Evolutionary conservation across 2,797 vertebrate species (phyloP).

Genomic region (Alca torda): DNA sequence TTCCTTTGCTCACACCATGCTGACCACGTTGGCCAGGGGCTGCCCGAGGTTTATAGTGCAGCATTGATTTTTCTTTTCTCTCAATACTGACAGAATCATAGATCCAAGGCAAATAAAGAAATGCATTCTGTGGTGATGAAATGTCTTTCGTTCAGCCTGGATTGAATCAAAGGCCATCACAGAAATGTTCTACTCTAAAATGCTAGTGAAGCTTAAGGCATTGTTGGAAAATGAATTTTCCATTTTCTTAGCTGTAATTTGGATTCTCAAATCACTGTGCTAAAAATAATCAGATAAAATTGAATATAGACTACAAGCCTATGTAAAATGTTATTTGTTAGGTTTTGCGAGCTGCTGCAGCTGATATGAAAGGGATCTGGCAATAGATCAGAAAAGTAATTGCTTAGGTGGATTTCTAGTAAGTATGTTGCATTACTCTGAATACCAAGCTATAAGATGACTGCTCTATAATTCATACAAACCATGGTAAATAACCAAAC

Average conservation of each 20-base stretch:
- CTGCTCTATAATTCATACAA: not conserved
- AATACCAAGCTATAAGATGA: not conserved
- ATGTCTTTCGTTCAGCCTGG: constrained; percentile 82
- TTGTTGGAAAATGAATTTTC: constrained; percentile 81
- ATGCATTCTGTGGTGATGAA: constrained; percentile 86
- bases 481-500: not conserved
- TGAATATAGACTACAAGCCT: constrained; percentile 65
- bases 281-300: constrained; percentile 73
- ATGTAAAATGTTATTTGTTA: constrained; percentile 64
- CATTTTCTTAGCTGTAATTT: constrained; percentile 82
- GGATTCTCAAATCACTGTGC: constrained; percentile 78
- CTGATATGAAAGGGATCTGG: constrained; percentile 46
- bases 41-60: constrained; percentile 84
- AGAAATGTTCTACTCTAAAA: constrained; percentile 78
- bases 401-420: constrained; percentile 48
- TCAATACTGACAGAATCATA: constrained; percentile 99
- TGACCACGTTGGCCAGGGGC: constrained; percentile 85
- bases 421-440: constrained; percentile 23
- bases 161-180: constrained; percentile 84
- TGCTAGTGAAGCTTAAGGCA: constrained; percentile 75
- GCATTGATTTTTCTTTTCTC: constrained; percentile 96
- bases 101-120: constrained; percentile 91
- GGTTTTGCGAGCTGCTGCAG: constrained; percentile 40
- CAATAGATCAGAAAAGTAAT: constrained; percentile 60
- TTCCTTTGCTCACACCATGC: constrained; percentile 84